Evolutionary conservation across 2,888 invertebrate species (phyloP), one percentile per base, ranked within the genome.

Genomic region (Mimas tiliae): DNA sequence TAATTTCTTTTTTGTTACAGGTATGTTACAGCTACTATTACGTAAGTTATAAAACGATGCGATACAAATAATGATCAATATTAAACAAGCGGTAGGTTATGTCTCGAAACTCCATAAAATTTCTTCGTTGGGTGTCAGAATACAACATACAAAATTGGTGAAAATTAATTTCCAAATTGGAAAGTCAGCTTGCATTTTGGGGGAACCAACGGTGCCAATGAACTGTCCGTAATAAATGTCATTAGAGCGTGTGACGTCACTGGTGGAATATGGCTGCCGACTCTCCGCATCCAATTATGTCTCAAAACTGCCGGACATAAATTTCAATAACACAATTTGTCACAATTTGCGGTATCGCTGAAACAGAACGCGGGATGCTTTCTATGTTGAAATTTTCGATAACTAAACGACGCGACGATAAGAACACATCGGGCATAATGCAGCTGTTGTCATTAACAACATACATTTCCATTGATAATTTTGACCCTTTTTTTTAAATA

Each of bases 301-400:
- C 87, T 87, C 86, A 89, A 91, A 89, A 89, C 87, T 87, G 87
- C 85, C 83, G 86, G 84, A 88, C 89, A 89, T 90, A 88, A 90
- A 91, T 90, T 90, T 89, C 89, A 87, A 90, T 89, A 90, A 89
- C 83, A 87, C 85, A 88, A 89, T 90, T 89, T 89, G 88, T 88
- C 87, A 88, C 87, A 87, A 87, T 88, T 88, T 89, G 87, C 80
- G 88, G 87, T 76, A 80, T 74, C 77, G 73, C 74, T 79, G 65
- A 62, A 62, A 62, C 62, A 42, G 42, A 21, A 1, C 51, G 48
- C 51, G 48, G 27, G 65, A 11, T 55, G 42, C 38, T 62, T 55
- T 45, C 38, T 51, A 62, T 42, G 58, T 42, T 42, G 42, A 58
- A 42, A 42, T 42, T n/a, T 58, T 8, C 19, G 19, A 38, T 58